A percentile compares a stretch with the other conserved stretches of the same genome.
Evolutionary conservation across 1,140 invertebrate species (phyloP).

Genomic region (Diabrotica undecimpunctata): DNA sequence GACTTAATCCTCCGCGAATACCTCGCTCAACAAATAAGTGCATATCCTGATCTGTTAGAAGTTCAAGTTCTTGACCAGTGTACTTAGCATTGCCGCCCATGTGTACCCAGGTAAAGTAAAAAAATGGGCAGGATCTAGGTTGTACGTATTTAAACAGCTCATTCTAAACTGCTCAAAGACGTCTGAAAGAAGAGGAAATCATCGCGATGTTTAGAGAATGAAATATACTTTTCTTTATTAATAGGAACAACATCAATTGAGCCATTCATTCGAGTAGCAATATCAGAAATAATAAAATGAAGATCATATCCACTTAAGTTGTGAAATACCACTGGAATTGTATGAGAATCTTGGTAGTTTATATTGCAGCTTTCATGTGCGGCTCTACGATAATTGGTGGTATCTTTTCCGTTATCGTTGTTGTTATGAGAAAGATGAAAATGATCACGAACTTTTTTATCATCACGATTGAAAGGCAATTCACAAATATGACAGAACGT

Average conservation of each 20-base stretch:
- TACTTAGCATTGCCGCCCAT: constrained; percentile 38
- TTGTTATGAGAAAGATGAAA: constrained; percentile 40
- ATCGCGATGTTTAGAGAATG: constrained; percentile 22
- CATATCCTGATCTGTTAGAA: constrained; percentile 45
- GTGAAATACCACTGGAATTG: constrained; percentile 34
- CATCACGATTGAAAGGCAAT: constrained; percentile 18
- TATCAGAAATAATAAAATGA: constrained; percentile 25
- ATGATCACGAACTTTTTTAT: constrained; percentile 19
- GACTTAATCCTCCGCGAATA: constrained; percentile 43
- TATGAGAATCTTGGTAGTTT: constrained; percentile 34
- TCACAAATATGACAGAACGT: constrained; percentile 38
- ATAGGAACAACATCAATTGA: constrained; percentile 26
- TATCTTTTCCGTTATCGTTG: constrained; percentile 12
- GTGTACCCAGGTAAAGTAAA: constrained; percentile 42
- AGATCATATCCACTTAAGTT: constrained; percentile 27
- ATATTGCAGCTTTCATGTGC: constrained; percentile 44
- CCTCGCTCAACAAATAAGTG: constrained; percentile 41
- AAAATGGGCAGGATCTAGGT: constrained; percentile 44
- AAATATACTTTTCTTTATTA: constrained; percentile 32
- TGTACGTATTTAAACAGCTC: constrained; percentile 37
- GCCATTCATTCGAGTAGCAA: constrained; percentile 15
- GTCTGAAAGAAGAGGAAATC: constrained; percentile 42
- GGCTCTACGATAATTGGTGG: constrained; percentile 34
- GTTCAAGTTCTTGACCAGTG: constrained; percentile 36
- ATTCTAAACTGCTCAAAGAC: constrained; percentile 48